Evolutionary conservation across 1,140 invertebrate species (phyloP), one percentile per base, ranked within the genome.

Genomic region (Lanistes nyassanus): DNA sequence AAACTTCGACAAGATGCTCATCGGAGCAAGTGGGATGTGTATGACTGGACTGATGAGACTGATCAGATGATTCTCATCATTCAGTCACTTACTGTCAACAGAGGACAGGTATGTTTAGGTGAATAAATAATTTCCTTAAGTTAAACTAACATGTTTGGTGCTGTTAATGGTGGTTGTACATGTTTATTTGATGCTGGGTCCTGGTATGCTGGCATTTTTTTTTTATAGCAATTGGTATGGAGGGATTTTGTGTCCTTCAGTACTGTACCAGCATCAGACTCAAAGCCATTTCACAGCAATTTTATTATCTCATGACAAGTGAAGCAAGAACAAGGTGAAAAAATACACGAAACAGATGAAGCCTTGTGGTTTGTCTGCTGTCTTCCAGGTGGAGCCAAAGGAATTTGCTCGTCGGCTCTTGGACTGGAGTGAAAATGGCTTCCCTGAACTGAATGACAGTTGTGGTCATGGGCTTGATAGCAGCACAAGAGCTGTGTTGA

Each of bases 21-120:
- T 60, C 79, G 86, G 13, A 69, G 79, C 21, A 82, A 82, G 36
- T 88, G 86, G 86, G 69, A 78, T 0, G 65, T 82, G 16, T 82
- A 80, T 55, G 85, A 88, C 69, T 88, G 86, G 86, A 88, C 86
- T 6, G 86, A 88, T 47, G 86, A 88, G 60, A 79, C 85, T 19
- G 86, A 88, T 69, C 76, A 84, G 60, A 83, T 87, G 82, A 75
- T 88, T 51, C 75, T 88, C 0, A 80, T 86, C 23, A 64, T 86
- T 11, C 80, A 85, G 76, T 84, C 84, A 16, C 66, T 88, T 2
- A 36, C 84, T 26, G 77, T 78, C 29, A 81, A 82, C 42, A 82
- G 79, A 71, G 83, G 85, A 58, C 76, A 84, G 80, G 86, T 88
- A 76, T 66, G 64, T 56, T 58, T 23, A 53, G 51, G 23, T 53